Conservation (phyloP, 1,140 invertebrate species). For the Drosophila kepulauana region DNA sequence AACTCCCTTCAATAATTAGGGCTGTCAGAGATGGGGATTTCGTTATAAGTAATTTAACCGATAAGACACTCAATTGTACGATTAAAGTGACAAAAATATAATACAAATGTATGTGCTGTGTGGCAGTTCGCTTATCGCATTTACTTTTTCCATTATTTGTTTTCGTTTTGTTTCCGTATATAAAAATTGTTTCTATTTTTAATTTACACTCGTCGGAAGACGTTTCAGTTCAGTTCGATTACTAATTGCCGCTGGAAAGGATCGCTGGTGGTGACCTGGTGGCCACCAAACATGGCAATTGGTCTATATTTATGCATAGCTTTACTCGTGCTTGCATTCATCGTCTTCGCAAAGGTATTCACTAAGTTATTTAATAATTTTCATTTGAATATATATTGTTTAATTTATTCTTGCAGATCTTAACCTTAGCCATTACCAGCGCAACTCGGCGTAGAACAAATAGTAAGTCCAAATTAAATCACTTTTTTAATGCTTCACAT, state of each 20-base stretch:
- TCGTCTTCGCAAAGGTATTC: constrained; percentile 50
- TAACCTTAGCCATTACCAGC: neutral
- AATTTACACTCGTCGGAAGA: neutral
- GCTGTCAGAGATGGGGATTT: constrained; percentile 43
- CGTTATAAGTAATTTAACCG: constrained; percentile 46
- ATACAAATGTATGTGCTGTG: constrained; percentile 5
- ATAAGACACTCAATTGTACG: constrained; percentile 41
- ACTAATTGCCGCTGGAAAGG: constrained; percentile 12
- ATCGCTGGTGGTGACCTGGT: neutral
- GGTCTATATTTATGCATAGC: constrained; percentile 28
- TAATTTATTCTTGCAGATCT: constrained; percentile 11
- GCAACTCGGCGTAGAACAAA: neutral
- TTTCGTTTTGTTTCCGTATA: constrained; percentile 24
- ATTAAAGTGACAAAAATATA: constrained; percentile 35
- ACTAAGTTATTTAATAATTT: neutral
- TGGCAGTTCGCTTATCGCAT: constrained; percentile 26
- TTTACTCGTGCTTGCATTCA: constrained; percentile 25
- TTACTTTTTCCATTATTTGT: neutral
- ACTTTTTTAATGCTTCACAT: neutral
- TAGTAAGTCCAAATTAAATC: constrained; percentile 13
- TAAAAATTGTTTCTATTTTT: constrained; percentile 13
- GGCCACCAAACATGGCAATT: constrained; percentile 29
- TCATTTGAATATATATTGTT: neutral
- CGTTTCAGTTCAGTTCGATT: constrained; percentile 46
- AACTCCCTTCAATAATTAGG: constrained; percentile 22